phyloP scores from a whole-genome alignment of 2,113 vertebrate genomes.

The Amazona vittata region DNA sequence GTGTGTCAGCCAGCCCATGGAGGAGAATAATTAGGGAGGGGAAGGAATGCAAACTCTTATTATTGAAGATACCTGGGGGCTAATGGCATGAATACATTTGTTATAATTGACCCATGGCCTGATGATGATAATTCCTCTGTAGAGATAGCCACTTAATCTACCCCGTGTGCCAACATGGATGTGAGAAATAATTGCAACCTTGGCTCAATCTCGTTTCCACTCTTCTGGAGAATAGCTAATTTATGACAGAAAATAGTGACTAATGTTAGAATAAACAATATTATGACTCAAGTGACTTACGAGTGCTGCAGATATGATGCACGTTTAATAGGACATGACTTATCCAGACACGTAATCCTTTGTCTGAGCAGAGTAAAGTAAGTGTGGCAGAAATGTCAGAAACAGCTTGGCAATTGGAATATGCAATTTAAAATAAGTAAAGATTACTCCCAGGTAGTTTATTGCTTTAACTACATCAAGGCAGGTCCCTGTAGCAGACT shows the following conservation, averaged over 20 bases:
- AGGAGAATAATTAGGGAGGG: slow-evolving; percentile 58
- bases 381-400: slow-evolving; percentile 76
- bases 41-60: slow-evolving; percentile 44
- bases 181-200: slow-evolving; percentile 38
- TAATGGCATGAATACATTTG: slow-evolving; percentile 54
- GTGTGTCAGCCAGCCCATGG: slow-evolving; percentile 36
- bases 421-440: slow-evolving; percentile 80
- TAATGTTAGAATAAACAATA: slow-evolving; percentile 75
- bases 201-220: slow-evolving; percentile 36
- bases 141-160: slow-evolving; percentile 44
- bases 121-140: slow-evolving; percentile 20
- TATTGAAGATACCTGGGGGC: slow-evolving; percentile 55
- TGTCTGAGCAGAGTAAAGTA: slow-evolving; percentile 57
- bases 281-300: slow-evolving; percentile 66
- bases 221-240: slow-evolving; percentile 60
- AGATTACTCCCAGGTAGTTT: slow-evolving; percentile 81
- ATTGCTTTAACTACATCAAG: slow-evolving; percentile 76
- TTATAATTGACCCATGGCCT: slow-evolving; percentile 43
- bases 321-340: slow-evolving; percentile 67
- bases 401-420: slow-evolving; percentile 77
- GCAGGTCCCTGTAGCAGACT: slow-evolving; percentile 72
- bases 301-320: slow-evolving; percentile 60
- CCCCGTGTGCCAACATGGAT: slow-evolving; percentile 39
- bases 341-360: slow-evolving; percentile 71
- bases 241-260: slow-evolving; percentile 65